Evolutionary conservation across 2,888 invertebrate species (phyloP).

Genomic region (Drosophila limbata): DNA sequence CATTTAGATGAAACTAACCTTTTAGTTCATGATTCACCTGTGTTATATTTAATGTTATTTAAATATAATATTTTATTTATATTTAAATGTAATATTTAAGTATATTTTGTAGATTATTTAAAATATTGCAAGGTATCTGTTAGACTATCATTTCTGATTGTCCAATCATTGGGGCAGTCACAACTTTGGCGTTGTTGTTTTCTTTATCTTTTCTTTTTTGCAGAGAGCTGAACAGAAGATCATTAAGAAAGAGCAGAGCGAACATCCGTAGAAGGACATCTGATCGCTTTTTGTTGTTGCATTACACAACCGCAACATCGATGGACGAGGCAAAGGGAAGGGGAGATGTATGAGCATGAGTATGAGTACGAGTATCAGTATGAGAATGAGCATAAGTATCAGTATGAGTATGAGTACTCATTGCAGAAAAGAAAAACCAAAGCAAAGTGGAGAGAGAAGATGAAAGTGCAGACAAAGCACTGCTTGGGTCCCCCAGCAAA

Average conservation of each 20-base stretch:
- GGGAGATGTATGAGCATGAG: constrained; percentile 9
- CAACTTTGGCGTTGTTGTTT: constrained; percentile 17
- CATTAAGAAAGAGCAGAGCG: constrained; percentile 75
- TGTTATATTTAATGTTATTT: too few relatives aligned
- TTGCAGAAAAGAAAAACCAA: constrained; percentile 30
- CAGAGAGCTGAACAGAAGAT: constrained; percentile 56
- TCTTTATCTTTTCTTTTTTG: constrained; percentile 14
- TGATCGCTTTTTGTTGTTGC: constrained; percentile 80
- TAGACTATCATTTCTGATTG: constrained; percentile 22
- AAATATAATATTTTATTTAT: too few relatives aligned
- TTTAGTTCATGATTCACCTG: too few relatives aligned
- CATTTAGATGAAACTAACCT: too few relatives aligned
- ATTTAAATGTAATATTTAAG: too few relatives aligned
- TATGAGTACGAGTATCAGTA: not conserved
- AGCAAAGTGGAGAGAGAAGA: constrained; percentile 55
- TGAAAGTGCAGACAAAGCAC: constrained; percentile 72
- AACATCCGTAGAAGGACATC: constrained; percentile 84
- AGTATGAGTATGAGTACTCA: constrained; percentile 20
- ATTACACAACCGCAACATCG: constrained; percentile 72
- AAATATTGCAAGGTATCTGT: constrained; percentile 29
- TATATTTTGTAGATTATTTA: not conserved
- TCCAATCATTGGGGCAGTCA: constrained; percentile 20
- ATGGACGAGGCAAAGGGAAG: constrained; percentile 11
- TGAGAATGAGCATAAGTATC: constrained; percentile 11
- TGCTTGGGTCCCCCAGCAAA: constrained; percentile 50